Base-by-base conservation (phyloP, 2,797 vertebrate species). In the Enteromius paludinosus region DNA sequence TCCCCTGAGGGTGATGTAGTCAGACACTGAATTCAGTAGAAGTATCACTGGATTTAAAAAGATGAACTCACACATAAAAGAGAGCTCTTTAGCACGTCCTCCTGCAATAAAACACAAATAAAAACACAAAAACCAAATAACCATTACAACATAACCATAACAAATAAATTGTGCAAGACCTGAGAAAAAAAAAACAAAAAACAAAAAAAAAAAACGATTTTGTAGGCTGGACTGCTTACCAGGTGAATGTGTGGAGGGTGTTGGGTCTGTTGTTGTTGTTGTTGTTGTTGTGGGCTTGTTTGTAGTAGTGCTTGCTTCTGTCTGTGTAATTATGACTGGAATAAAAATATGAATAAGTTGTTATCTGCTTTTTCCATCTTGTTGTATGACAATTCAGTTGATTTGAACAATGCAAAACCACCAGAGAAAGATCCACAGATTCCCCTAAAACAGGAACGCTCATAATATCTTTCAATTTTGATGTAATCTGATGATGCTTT, bases 31-130 rank as follows among this genome's bases (percentile, higher is more conserved):
- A 52, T 82, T 68, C 20, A 59, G 18, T 49, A 61, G 4, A 30
- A 56, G 18, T 66, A 83, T 28, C 25, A 68, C 18, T 66, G 38
- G 1, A 56, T 15, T 52, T 20, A 54, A 70, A 30, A 56, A 28
- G 12, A n/a, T 52, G 62, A 56, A 91, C 92, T 93, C 74, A 94
- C 85, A 3, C 3, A 0, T 4, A 45, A 14, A 3, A 14, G 3
- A 11, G 25, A 0, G 8, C 20, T 35, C 5, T 8, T 1, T 0
- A 0, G 8, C 1, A 1, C 7, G 0, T 0, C 3, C 15, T 11
- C 0, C 91, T 93, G 86, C n/a, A 86, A 85, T 64, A 20, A 85
- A 84, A 86, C 56, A 15, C 49, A 17, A 7, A 35, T 35, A 35
- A 35, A 35, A 35, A 35, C 7, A 38, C 35, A 38, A 38, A 38